Evolutionary conservation across 2,797 vertebrate genomes (phyloP).

Genomic region (Smutsia temminckii): DNA sequence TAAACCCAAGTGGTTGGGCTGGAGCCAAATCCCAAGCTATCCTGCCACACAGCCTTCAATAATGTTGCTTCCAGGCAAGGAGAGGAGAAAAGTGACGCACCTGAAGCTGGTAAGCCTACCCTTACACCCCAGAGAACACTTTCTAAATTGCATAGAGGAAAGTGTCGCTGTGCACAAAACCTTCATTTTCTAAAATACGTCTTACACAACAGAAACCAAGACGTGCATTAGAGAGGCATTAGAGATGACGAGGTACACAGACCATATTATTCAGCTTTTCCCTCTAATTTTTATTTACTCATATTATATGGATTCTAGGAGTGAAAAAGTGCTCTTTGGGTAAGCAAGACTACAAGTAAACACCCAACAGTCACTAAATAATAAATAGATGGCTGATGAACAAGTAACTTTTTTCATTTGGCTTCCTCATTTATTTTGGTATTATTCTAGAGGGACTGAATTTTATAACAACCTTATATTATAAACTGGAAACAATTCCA

Average conservation of each 20-base stretch:
- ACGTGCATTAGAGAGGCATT: too few species aligned
- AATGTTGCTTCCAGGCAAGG: not conserved
- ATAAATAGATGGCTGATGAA: not conserved
- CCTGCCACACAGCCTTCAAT: too few species aligned
- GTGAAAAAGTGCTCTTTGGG: not conserved
- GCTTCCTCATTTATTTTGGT: not conserved
- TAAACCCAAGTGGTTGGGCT: too few species aligned
- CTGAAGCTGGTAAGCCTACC: fast-evolving
- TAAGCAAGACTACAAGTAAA: not conserved
- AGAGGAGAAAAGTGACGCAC: fast-evolving
- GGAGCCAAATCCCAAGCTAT: fast-evolving
- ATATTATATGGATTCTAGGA: not conserved
- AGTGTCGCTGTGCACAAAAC: not conserved
- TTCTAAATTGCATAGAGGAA: not conserved
- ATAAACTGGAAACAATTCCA: not conserved
- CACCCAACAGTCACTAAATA: not conserved
- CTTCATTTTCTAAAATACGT: not conserved
- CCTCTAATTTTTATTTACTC: not conserved
- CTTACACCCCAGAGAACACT: not conserved
- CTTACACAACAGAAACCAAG: not conserved
- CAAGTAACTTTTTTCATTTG: not conserved
- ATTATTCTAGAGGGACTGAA: not conserved
- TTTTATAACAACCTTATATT: not conserved
- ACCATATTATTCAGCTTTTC: not conserved
- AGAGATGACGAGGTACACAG: fast-evolving